Evolutionary conservation across 2,797 vertebrate genomes (phyloP), one percentile per base, ranked within the genome.

Genomic region (Scarus forsteni): DNA sequence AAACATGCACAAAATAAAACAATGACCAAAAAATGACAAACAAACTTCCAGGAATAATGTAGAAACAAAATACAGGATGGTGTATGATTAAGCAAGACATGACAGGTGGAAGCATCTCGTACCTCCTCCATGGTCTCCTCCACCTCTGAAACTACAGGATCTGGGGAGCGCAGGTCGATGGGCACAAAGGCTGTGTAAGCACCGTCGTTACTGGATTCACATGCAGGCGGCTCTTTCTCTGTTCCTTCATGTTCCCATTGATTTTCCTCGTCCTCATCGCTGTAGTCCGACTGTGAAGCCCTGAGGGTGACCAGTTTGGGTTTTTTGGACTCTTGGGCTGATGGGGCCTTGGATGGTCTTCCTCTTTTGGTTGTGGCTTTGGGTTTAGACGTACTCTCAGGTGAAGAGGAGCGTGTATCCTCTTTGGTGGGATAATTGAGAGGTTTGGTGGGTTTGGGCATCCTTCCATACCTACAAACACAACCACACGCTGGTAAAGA

Each of bases 51-150:
- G 8, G 12, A 80, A 56, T 16, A 8, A 39, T 48, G 45, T 14
- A 10, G 50, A 64, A 76, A 11, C 40, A 77, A 79, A 72, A 39
- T 0, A 73, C 66, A 34, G 52, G 34, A 50, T 60, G 53, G 46
- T 12, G 27, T 53, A 38, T 15, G 27, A 72, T 11, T 15, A 5
- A 16, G 43, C 9, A 35, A 43, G 10, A 53, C 10, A 39, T 18
- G 36, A 54, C 7, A 6, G n/a, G 14, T 59, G 56, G 44, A 0
- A 1, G 16, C 59, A 51, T 40, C 50, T 48, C 66, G 11, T 93
- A 99, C 98, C 97, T 99, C 97, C 84, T 97, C 96, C 95, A 98
- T 90, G 0, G 94, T 96, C 91, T 98, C 97, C 60, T 97, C 95
- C 73, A 98, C 95, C 70, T 96, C 94, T 74, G 93, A 46, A 60